These are phyloP conservation scores for Drosophila paranaensis DNA, from an alignment of 2,888 invertebrate species.

Conservation along the genomic window DNA sequence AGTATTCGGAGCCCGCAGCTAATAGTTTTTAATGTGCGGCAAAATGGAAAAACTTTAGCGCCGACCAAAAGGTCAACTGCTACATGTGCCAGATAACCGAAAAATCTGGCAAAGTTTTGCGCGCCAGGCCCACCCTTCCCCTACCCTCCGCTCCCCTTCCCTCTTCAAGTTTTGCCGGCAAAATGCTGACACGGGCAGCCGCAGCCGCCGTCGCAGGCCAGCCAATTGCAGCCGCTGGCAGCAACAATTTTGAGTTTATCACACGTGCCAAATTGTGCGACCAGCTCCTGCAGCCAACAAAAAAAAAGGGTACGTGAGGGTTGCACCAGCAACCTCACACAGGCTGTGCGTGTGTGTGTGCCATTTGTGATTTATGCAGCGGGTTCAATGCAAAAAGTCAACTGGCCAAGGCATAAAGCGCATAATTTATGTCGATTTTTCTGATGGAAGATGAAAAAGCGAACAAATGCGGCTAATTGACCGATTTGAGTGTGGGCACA, in stretches of 20 bases:
- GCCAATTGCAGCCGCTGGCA: constrained; percentile 62
- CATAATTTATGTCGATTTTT: constrained; percentile 72
- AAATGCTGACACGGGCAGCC: constrained; percentile 67
- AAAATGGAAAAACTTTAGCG: constrained; percentile 35
- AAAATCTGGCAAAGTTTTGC: constrained; percentile 62
- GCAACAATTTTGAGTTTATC: constrained; percentile 78
- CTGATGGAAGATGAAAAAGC: constrained; percentile 16
- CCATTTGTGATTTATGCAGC: constrained; percentile 71
- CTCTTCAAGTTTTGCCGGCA: constrained; percentile 4
- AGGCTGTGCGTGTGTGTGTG: constrained; percentile 26
- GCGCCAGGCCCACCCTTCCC: neutral
- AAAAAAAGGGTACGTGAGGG: constrained; percentile 67
- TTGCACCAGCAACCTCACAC: constrained; percentile 41
- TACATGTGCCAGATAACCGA: constrained; percentile 72
- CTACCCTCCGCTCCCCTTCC: constrained; percentile 8
- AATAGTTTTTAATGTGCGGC: constrained; percentile 73
- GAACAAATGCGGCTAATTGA: constrained; percentile 65
- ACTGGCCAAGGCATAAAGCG: constrained; percentile 60
- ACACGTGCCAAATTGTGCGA: constrained; percentile 78
- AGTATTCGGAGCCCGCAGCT: constrained; percentile 52
- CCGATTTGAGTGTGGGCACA: constrained; percentile 42
- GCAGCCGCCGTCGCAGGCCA: neutral
- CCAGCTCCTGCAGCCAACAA: constrained; percentile 58
- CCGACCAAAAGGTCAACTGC: constrained; percentile 68
- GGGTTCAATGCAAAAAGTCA: constrained; percentile 79